Conservation (phyloP, 2,888 invertebrate species). For the Acleris literana region DNA sequence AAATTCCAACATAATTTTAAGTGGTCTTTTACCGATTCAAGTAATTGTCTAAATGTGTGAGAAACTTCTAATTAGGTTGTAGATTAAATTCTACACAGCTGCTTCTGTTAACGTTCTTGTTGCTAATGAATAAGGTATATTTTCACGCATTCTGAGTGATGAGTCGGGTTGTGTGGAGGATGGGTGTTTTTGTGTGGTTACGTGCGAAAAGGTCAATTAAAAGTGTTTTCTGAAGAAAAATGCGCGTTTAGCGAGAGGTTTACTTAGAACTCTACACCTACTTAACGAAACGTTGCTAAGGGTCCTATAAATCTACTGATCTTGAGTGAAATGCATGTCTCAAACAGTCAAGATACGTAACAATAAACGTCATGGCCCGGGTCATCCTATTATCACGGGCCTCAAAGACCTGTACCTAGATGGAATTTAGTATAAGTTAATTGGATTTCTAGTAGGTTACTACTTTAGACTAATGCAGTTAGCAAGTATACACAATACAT, state of each 20-base stretch:
- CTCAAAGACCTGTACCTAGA: too few species aligned
- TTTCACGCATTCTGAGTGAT: neutral
- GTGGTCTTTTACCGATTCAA: slow-evolving; percentile 17
- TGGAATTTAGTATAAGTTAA: too few species aligned
- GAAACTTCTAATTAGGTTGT: slow-evolving; percentile 27
- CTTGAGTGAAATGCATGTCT: too few species aligned
- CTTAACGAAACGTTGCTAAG: neutral
- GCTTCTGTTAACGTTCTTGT: slow-evolving; percentile 4
- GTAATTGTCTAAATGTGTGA: slow-evolving; percentile 33
- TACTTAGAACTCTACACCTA: slow-evolving; percentile 1
- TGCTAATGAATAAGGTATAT: neutral
- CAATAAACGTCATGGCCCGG: too few species aligned
- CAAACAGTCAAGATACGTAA: too few species aligned
- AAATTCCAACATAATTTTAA: slow-evolving; percentile 20
- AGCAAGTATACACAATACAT: too few species aligned
- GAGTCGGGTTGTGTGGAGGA: neutral
- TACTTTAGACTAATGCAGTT: too few species aligned
- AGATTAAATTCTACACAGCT: neutral
- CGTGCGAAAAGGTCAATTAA: slow-evolving; percentile 30
- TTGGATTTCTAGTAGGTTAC: too few species aligned
- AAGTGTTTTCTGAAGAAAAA: slow-evolving; percentile 28
- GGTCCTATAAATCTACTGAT: neutral
- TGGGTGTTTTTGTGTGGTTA: slow-evolving; percentile 13
- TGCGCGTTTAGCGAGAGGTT: slow-evolving; percentile 20
- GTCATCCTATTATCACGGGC: too few species aligned